Evolutionary conservation across 2,113 vertebrate genomes (phyloP).

Genomic region (Halichoeres trimaculatus): DNA sequence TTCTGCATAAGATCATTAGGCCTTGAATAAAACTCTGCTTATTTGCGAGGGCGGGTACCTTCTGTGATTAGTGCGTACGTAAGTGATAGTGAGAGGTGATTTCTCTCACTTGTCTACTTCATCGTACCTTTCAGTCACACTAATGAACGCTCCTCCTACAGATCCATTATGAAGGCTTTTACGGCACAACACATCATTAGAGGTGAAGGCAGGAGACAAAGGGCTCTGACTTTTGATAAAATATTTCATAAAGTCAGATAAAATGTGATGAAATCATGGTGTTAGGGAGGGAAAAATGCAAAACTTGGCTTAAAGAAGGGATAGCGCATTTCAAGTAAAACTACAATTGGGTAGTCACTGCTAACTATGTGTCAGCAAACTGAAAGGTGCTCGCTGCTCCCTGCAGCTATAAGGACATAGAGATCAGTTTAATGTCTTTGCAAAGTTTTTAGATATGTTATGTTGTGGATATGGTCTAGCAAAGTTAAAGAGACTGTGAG

Average conservation of each 20-base stretch:
- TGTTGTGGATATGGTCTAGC: no score
- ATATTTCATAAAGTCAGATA: slow-evolving; percentile 26
- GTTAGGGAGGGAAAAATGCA: neutral
- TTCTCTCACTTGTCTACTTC: slow-evolving; percentile 43
- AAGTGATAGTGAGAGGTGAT: slow-evolving; percentile 24
- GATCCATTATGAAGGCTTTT: slow-evolving; percentile 57
- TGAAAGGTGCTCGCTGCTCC: no score
- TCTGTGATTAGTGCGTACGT: slow-evolving; percentile 42
- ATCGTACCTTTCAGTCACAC: slow-evolving; percentile 57
- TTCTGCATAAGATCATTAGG: slow-evolving; percentile 62
- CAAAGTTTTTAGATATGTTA: no score
- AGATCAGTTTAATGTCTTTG: no score
- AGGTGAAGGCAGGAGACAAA: slow-evolving; percentile 55
- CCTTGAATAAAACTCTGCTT: slow-evolving; percentile 28
- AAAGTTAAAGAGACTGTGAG: no score
- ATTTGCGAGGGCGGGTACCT: slow-evolving; percentile 9
- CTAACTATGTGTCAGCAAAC: no score
- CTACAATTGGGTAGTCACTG: no score
- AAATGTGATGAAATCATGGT: neutral
- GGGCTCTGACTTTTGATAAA: slow-evolving; percentile 49
- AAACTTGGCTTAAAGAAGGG: no score
- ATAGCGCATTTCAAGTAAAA: no score
- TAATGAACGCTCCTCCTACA: slow-evolving; percentile 67
- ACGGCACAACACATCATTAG: slow-evolving; percentile 53
- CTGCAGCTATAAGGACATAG: no score